phyloP scores from a whole-genome alignment of 1,140 invertebrate species.

The Ptiloglossa arizonensis region DNA sequence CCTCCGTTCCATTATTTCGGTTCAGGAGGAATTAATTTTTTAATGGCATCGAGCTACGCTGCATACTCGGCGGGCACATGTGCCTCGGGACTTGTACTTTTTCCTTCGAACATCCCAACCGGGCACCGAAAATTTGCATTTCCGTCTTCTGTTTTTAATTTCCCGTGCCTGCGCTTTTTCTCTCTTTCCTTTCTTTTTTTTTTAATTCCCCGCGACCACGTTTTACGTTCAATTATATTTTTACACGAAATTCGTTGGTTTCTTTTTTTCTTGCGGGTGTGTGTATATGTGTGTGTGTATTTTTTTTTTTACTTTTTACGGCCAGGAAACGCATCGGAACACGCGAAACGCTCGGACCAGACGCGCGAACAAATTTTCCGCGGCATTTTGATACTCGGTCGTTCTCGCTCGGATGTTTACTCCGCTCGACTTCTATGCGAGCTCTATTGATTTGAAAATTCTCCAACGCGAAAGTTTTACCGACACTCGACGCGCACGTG shows the following conservation, averaged over 20 bases:
- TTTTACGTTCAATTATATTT: slow-evolving; percentile 5
- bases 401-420: not conserved
- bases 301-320: too few relatives aligned
- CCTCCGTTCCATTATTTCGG: slow-evolving; percentile 1
- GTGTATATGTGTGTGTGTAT: too few relatives aligned
- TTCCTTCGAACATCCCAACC: not conserved
- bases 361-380: slow-evolving; percentile 6
- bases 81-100: not conserved
- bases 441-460: not conserved
- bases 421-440: not conserved
- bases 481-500: not conserved
- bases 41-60: not conserved
- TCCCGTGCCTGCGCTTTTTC: not conserved
- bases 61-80: slow-evolving; percentile 1
- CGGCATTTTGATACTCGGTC: slow-evolving; percentile 4
- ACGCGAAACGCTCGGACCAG: not conserved
- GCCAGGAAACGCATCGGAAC: not conserved
- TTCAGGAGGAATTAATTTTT: slow-evolving; percentile 30
- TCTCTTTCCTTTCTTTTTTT: too few relatives aligned
- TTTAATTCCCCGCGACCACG: not conserved
- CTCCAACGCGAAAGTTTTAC: not conserved
- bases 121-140: not conserved
- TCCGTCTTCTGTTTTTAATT: slow-evolving; percentile 3
- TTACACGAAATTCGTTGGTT: not conserved
- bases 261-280: too few relatives aligned